Evolutionary conservation across 2,888 invertebrate species (phyloP), one percentile per base, ranked within the genome.

Genomic region (Cepaea hortensis): DNA sequence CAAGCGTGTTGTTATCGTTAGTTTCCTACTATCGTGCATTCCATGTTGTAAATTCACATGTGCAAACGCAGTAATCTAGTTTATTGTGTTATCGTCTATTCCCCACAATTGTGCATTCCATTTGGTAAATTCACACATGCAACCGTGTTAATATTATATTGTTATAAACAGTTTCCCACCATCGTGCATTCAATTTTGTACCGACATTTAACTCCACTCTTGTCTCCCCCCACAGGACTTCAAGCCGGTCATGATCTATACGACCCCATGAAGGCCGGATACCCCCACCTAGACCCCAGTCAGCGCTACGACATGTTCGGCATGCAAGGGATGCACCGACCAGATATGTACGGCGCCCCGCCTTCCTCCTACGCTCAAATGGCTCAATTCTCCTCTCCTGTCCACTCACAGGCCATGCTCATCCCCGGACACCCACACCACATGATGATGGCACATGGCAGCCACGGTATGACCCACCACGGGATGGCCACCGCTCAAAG

Each of bases 391-490:
- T 93, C 94, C 76, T 88, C 89, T 81, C 95, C 95, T 35, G 95
- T 94, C 76, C 94, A 95, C 90, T 94, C 95, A 76, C 95, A 95
- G 91, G 94, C 94, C 89, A 95, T 95, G 95, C 93, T 95, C 85
- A 94, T 95, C 81, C 95, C 95, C 2, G 95, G 95, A 72, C 95
- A 95, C 88, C 94, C 95, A 0, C 95, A 95, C 91, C 94, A 95
- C 89, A 95, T 95, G 94, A 95, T 95, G 95, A 95, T 95, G 95
- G 94, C 94, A 62, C 93, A 93, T 88, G 91, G 92, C 75, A 91
- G 91, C 85, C 92, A 93, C 46, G 93, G 93, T 77, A 94, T 94
- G 94, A 94, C 94, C 83, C 94, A 94, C 88, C 93, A 93, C 87
- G 94, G 94, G 77, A 93, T 95, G 92, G 92, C 94, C 15, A 92